Percentiles rank a stretch among this genome's conserved stretches.
Evolutionary conservation across 2,888 invertebrate species (phyloP).

Genomic region (Rotaria socialis): DNA sequence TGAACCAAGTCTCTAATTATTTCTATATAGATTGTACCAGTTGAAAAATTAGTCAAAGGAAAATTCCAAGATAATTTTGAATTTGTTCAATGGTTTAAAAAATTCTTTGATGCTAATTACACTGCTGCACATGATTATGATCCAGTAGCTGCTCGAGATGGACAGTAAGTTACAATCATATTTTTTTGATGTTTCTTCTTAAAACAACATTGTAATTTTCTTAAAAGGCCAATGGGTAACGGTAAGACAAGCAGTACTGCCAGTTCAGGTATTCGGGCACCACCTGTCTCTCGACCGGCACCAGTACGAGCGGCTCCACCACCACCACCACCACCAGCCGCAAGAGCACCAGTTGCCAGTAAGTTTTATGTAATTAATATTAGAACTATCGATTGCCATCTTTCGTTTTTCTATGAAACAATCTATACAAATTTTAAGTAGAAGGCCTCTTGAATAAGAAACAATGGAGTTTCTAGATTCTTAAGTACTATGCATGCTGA

Average conservation of each 20-base stretch:
- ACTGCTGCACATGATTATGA: slow-evolving; percentile 87
- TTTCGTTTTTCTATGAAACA: too few relatives aligned
- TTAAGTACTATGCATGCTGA: too few relatives aligned
- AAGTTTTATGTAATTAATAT: not conserved
- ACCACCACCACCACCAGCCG: not conserved
- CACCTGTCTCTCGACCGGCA: not conserved
- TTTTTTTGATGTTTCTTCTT: not conserved
- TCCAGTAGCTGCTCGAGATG: slow-evolving; percentile 77
- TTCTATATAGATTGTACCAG: slow-evolving; percentile 81
- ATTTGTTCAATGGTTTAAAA: slow-evolving; percentile 99
- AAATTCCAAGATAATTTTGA: slow-evolving; percentile 99
- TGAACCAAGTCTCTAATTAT: too few relatives aligned
- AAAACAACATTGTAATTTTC: not conserved
- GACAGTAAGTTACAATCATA: slow-evolving; percentile 44
- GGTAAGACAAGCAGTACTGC: slow-evolving; percentile 45
- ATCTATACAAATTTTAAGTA: too few relatives aligned
- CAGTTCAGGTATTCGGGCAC: slow-evolving; percentile 24
- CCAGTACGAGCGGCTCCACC: not conserved
- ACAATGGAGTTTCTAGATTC: too few relatives aligned
- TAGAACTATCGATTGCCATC: too few relatives aligned
- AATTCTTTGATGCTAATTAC: slow-evolving; percentile 99
- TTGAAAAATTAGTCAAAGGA: slow-evolving; percentile 97
- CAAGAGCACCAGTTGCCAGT: not conserved
- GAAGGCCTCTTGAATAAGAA: too few relatives aligned
- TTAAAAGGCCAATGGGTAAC: slow-evolving; percentile 31